Evolutionary conservation across 2,113 vertebrate genomes (phyloP).

Genomic region (Ginglymostoma cirratum): DNA sequence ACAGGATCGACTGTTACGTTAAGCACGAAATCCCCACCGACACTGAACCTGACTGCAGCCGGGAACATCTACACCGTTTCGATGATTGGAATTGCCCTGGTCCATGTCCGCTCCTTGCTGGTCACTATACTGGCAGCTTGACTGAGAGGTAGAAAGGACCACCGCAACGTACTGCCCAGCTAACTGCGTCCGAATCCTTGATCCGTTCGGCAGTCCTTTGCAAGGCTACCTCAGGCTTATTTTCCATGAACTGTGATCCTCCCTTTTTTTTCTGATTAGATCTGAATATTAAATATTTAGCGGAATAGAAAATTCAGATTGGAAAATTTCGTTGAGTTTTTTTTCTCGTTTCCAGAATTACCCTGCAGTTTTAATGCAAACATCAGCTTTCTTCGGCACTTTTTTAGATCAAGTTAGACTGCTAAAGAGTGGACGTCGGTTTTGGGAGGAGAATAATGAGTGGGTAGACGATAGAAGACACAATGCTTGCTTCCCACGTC

Average conservation of each 20-base stretch:
- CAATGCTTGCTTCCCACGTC: background rate
- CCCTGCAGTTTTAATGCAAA: background rate
- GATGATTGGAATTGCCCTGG: background rate
- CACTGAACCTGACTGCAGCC: background rate
- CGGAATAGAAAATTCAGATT: constrained; percentile 1
- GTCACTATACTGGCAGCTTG: background rate
- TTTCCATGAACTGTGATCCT: background rate
- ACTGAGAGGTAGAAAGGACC: background rate
- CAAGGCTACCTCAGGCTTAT: background rate
- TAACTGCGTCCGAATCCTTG: too few relatives aligned
- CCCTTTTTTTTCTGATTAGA: background rate
- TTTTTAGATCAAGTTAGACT: background rate
- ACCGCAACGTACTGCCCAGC: background rate
- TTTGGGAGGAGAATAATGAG: background rate
- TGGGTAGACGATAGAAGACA: background rate
- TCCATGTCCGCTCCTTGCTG: background rate
- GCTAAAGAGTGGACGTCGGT: background rate
- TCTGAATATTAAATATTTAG: constrained; percentile 34
- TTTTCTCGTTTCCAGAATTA: background rate
- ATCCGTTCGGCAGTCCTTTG: too few relatives aligned
- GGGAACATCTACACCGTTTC: background rate
- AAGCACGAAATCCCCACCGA: fast-evolving
- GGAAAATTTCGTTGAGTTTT: background rate
- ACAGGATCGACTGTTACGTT: fast-evolving
- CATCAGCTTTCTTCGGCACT: background rate